Evolutionary conservation across 2,888 invertebrate species (phyloP).

Genomic region (Agrotis clavis): DNA sequence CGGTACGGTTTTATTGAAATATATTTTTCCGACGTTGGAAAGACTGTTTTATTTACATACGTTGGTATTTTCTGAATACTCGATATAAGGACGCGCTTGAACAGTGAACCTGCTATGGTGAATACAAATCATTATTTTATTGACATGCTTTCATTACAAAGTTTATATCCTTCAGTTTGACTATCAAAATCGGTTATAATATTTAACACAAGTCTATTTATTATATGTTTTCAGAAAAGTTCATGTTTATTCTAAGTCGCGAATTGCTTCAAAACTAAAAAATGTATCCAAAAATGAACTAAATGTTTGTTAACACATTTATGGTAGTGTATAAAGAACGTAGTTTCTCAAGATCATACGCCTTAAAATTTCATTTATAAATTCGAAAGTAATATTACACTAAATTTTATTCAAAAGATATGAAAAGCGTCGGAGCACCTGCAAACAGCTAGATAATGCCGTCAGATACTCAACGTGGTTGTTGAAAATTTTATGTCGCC

Average conservation of each 20-base stretch:
- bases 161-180: background rate
- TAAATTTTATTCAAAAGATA: slow-evolving; percentile 87
- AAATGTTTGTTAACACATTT: no score
- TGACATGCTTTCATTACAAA: background rate
- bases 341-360: no score
- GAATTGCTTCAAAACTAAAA: background rate
- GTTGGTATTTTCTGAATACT: slow-evolving; percentile 70
- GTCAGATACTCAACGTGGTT: slow-evolving; percentile 86
- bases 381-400: slow-evolving; percentile 49
- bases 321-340: no score
- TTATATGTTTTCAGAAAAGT: background rate
- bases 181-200: background rate
- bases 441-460: slow-evolving; percentile 89
- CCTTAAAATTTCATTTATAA: slow-evolving; percentile 31
- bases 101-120: slow-evolving; percentile 37
- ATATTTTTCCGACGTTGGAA: slow-evolving; percentile 68
- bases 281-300: no score
- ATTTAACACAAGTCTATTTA: no score
- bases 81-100: slow-evolving; percentile 57
- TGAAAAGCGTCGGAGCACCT: slow-evolving; percentile 84
- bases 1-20: slow-evolving; percentile 73
- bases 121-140: slow-evolving; percentile 19
- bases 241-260: background rate
- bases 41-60: slow-evolving; percentile 74
- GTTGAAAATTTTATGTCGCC: slow-evolving; percentile 90